A percentile compares a stretch with the other conserved stretches of the same genome.
These are phyloP conservation scores for Cettia cetti DNA, from an alignment of 2,113 vertebrate species.

Conservation along the genomic window DNA sequence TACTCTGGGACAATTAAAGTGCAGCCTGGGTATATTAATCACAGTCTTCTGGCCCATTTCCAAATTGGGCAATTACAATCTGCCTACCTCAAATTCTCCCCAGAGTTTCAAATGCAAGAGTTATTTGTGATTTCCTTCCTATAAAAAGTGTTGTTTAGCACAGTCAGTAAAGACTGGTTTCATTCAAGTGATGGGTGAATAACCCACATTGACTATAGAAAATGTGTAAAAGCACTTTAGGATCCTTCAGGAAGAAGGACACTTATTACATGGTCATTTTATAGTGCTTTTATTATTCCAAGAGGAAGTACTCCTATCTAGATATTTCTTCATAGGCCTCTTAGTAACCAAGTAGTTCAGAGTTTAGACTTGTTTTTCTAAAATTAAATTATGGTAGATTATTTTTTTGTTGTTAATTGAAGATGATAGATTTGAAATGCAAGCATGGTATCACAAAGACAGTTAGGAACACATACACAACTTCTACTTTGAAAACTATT, in stretches of 20 bases:
- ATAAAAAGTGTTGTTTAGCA: conserved; percentile 19
- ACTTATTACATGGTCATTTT: conserved; percentile 18
- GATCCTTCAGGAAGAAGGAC: conserved; percentile 32
- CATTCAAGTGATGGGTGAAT: conserved; percentile 48
- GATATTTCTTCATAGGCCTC: neutral
- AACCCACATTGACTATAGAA: conserved; percentile 25
- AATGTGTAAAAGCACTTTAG: conserved; percentile 46
- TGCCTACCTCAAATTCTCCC: conserved; percentile 35
- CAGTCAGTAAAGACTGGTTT: conserved; percentile 27
- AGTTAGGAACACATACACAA: conserved; percentile 43
- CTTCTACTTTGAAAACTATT: conserved; percentile 45
- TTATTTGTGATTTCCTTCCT: conserved; percentile 54
- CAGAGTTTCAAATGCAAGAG: conserved; percentile 28
- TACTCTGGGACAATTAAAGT: conserved; percentile 14
- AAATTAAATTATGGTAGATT: conserved; percentile 16
- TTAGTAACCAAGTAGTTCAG: neutral
- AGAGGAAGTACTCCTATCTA: conserved; percentile 32
- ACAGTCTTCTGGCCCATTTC: neutral
- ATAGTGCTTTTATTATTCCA: conserved; percentile 32
- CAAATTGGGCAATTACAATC: conserved; percentile 40
- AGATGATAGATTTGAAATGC: conserved; percentile 40
- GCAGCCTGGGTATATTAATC: conserved; percentile 43
- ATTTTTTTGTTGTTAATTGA: conserved; percentile 8
- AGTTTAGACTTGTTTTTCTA: neutral
- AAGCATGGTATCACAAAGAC: conserved; percentile 5